These are phyloP conservation scores for Brachyhypopomus gauderio DNA, from an alignment of 2,113 vertebrate genomes.

Conservation along the genomic window DNA sequence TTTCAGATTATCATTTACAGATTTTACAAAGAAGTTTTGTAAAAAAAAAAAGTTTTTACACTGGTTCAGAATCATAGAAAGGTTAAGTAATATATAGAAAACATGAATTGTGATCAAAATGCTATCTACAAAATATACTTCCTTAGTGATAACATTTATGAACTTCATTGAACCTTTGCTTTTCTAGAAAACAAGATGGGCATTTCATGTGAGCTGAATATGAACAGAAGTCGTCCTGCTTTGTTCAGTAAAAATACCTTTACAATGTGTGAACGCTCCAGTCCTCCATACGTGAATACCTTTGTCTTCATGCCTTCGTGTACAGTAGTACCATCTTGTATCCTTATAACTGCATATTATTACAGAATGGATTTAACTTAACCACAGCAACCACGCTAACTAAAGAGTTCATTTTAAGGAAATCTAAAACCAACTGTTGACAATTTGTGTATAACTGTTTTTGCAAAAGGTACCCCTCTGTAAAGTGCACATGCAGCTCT, in stretches of 20 bases:
- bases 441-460: neutral
- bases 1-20: neutral
- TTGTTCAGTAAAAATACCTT: neutral
- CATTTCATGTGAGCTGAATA: neutral
- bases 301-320: conserved; percentile 1
- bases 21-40: conserved; percentile 65
- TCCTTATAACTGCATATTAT: neutral
- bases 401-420: neutral
- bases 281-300: neutral
- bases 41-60: conserved; percentile 30
- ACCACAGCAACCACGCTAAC: neutral
- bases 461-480: neutral
- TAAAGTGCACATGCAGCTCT: conserved; percentile 24
- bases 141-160: neutral
- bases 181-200: conserved; percentile 31
- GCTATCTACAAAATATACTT: conserved; percentile 55
- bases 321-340: conserved; percentile 16
- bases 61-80: conserved; percentile 54
- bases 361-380: conserved; percentile 22
- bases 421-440: conserved; percentile 6
- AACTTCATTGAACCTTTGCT: neutral
- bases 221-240: neutral
- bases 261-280: neutral
- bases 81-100: conserved; percentile 60
- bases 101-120: conserved; percentile 57